phyloP scores from a whole-genome alignment of 2,797 vertebrate species.

The Tarsius wallacei region DNA sequence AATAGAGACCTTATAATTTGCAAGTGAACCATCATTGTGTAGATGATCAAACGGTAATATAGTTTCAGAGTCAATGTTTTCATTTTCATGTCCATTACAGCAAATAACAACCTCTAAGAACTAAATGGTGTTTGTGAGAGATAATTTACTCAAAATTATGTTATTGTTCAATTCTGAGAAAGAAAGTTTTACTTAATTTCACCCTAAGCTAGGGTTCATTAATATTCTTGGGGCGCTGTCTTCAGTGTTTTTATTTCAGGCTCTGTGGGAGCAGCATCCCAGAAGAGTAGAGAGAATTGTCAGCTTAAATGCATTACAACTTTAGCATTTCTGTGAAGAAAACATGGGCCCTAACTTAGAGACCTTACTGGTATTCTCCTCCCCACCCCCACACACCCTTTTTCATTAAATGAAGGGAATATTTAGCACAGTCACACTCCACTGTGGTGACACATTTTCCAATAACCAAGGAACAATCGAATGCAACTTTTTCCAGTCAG shows the following conservation, averaged over 20 bases:
- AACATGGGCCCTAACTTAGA: not conserved
- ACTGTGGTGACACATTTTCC: conserved; percentile 36
- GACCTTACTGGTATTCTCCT: not conserved
- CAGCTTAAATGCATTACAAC: not conserved
- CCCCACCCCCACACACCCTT: rapidly evolving
- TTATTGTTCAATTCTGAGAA: not conserved
- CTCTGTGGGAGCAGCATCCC: not conserved
- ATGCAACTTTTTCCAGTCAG: conserved; percentile 52
- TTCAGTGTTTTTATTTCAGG: not conserved
- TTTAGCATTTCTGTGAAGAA: not conserved
- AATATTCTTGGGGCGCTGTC: not conserved
- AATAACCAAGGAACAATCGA: conserved; percentile 9
- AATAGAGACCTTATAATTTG: not conserved
- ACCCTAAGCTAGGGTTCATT: not conserved
- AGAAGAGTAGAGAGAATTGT: not conserved
- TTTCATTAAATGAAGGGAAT: not conserved
- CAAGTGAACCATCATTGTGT: not conserved
- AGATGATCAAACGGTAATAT: not conserved
- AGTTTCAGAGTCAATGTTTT: not conserved
- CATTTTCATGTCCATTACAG: conserved; percentile 16
- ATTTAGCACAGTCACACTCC: not conserved
- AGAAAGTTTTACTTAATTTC: conserved; percentile 32
- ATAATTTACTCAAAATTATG: not conserved
- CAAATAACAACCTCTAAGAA: not conserved
- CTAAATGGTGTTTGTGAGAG: not conserved